Evolutionary conservation across 2,113 vertebrate species (phyloP).

Genomic region (Megaceryle maxima): DNA sequence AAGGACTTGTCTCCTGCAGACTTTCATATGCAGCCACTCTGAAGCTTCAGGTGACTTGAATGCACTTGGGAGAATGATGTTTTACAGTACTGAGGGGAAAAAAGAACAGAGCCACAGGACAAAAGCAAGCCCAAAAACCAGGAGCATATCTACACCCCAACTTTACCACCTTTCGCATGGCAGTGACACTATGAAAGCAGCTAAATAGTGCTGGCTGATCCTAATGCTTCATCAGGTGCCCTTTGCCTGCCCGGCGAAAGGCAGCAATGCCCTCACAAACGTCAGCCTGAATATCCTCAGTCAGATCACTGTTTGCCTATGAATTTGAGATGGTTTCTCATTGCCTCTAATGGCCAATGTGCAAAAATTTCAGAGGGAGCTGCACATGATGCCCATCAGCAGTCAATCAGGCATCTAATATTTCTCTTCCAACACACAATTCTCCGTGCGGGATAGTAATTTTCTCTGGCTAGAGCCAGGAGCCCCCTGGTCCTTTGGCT

Average conservation of each 20-base stretch:
- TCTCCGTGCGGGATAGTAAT: neutral
- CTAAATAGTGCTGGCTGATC: neutral
- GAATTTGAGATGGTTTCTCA: neutral
- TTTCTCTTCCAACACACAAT: neutral
- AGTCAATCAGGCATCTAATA: neutral
- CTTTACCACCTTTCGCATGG: neutral
- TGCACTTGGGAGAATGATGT: neutral
- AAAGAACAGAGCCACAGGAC: neutral
- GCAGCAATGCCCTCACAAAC: neutral
- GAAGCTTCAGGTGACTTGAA: neutral
- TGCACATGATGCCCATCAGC: neutral
- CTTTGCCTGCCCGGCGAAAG: neutral
- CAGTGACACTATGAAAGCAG: neutral
- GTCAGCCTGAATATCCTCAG: neutral
- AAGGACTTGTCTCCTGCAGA: neutral
- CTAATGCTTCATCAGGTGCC: neutral
- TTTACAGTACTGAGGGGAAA: neutral
- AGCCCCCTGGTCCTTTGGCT: neutral
- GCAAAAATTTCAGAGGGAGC: neutral
- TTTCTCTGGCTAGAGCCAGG: rapidly evolving
- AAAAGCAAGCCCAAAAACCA: neutral
- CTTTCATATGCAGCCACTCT: neutral
- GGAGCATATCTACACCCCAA: neutral
- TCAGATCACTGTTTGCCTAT: rapidly evolving
- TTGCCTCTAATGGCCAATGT: neutral